phyloP scores from a whole-genome alignment of 2,888 invertebrate genomes.

The Sesia apiformis region DNA sequence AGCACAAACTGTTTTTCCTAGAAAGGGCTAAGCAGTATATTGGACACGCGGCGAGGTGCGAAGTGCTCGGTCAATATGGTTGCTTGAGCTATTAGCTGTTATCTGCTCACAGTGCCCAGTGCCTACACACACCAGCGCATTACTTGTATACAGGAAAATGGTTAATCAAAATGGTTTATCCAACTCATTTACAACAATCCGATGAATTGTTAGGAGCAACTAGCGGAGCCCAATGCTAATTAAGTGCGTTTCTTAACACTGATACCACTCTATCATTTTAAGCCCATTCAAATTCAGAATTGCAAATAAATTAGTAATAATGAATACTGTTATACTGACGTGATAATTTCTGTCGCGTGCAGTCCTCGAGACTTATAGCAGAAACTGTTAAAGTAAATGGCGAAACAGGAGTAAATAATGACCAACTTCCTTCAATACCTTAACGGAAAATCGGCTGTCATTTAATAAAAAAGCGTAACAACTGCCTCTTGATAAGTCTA shows the following conservation, averaged over 20 bases:
- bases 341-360: background rate
- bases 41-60: slow-evolving; percentile 45
- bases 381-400: background rate
- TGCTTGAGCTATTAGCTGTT: slow-evolving; percentile 24
- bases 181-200: slow-evolving; percentile 24
- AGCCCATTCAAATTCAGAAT: background rate
- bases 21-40: slow-evolving; percentile 47
- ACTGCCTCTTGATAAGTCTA: too few species aligned
- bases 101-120: slow-evolving; percentile 34
- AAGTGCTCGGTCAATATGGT: slow-evolving; percentile 56
- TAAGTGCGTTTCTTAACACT: too few species aligned
- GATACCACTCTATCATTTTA: background rate
- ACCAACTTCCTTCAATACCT: background rate
- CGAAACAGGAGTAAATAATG: background rate
- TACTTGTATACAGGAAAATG: slow-evolving; percentile 32
- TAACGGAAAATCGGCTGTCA: background rate
- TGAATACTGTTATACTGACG: background rate
- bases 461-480: background rate
- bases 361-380: background rate
- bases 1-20: slow-evolving; percentile 42
- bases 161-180: slow-evolving; percentile 40
- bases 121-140: slow-evolving; percentile 41
- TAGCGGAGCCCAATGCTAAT: too few species aligned
- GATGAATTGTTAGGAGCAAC: background rate
- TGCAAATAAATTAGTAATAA: background rate